A percentile compares a stretch with the other conserved stretches of the same genome.
phyloP scores from a whole-genome alignment of 2,888 invertebrate species.

The Dimorphilus gyrociliatus region DNA sequence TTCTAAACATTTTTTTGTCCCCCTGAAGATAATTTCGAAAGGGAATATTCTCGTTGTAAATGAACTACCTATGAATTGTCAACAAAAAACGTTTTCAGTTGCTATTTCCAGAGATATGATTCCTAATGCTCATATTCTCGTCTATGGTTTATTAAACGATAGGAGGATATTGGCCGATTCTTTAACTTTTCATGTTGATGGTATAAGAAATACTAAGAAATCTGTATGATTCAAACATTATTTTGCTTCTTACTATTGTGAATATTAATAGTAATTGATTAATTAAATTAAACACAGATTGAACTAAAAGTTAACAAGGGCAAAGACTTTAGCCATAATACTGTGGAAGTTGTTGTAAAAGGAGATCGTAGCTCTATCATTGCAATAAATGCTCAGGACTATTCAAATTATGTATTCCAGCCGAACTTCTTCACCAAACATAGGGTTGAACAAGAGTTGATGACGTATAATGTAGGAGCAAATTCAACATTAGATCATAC shows the following conservation, averaged over 20 bases:
- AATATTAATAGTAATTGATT: too few species aligned
- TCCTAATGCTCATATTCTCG: slow-evolving; percentile 70
- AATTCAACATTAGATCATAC: slow-evolving; percentile 26
- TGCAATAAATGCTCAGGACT: slow-evolving; percentile 5
- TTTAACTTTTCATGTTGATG: slow-evolving; percentile 82
- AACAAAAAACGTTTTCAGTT: slow-evolving; percentile 40
- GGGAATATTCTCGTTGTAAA: slow-evolving; percentile 70
- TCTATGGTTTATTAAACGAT: slow-evolving; percentile 55
- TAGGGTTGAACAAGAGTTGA: slow-evolving; percentile 30
- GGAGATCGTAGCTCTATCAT: slow-evolving; percentile 88
- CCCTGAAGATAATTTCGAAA: slow-evolving; percentile 57
- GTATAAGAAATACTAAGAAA: slow-evolving; percentile 47
- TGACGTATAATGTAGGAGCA: slow-evolving; percentile 25
- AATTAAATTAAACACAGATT: too few species aligned
- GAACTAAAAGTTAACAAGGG: slow-evolving; percentile 56
- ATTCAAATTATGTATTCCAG: too few species aligned
- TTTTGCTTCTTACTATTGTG: too few species aligned
- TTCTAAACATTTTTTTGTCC: background rate
- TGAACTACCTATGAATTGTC: slow-evolving; percentile 56
- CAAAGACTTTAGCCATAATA: slow-evolving; percentile 77
- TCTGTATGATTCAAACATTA: background rate
- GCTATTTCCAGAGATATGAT: slow-evolving; percentile 49
- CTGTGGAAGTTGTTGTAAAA: slow-evolving; percentile 76
- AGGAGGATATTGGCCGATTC: slow-evolving; percentile 69
- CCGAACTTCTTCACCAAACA: slow-evolving; percentile 5